Evolutionary conservation across 2,888 invertebrate species (phyloP).

Genomic region (Palloptera scutellata): DNA sequence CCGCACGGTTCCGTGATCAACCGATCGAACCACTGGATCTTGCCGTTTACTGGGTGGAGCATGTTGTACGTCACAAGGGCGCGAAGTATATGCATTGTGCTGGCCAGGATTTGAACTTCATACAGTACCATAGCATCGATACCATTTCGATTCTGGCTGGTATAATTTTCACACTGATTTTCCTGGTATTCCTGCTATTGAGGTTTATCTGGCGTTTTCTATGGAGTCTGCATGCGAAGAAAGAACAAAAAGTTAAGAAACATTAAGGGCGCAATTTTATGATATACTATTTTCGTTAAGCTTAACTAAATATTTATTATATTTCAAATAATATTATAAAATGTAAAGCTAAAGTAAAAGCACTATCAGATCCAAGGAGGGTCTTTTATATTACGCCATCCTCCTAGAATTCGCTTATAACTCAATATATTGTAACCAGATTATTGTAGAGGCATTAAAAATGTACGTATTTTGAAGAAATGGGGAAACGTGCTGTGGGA

Average conservation of each 20-base stretch:
- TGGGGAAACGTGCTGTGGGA: too few relatives aligned
- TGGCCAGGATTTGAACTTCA: conserved; percentile 53
- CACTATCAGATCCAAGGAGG: too few relatives aligned
- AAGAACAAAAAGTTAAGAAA: conserved; percentile 5
- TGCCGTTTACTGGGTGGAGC: conserved; percentile 60
- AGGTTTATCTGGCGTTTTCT: conserved; percentile 22
- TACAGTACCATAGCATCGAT: conserved; percentile 58
- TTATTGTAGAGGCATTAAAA: too few relatives aligned
- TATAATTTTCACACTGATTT: conserved; percentile 30
- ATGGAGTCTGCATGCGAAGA: not conserved
- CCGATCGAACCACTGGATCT: conserved; percentile 53
- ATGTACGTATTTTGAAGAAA: too few relatives aligned
- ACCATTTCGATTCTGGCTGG: conserved; percentile 46
- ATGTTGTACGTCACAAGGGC: conserved; percentile 58
- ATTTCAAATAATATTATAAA: too few relatives aligned
- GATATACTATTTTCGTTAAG: too few relatives aligned
- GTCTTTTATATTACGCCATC: too few relatives aligned
- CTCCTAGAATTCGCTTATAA: too few relatives aligned
- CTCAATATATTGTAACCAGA: too few relatives aligned
- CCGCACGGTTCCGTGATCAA: conserved; percentile 55
- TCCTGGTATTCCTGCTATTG: conserved; percentile 27
- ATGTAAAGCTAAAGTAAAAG: too few relatives aligned
- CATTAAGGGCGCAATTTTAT: not conserved
- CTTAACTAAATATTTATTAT: too few relatives aligned
- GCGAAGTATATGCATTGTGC: conserved; percentile 57